Percentiles rank a stretch among this genome's conserved stretches.
Conservation (phyloP, 2,113 vertebrate genomes). For the Dendropsophus ebraccatus region DNA sequence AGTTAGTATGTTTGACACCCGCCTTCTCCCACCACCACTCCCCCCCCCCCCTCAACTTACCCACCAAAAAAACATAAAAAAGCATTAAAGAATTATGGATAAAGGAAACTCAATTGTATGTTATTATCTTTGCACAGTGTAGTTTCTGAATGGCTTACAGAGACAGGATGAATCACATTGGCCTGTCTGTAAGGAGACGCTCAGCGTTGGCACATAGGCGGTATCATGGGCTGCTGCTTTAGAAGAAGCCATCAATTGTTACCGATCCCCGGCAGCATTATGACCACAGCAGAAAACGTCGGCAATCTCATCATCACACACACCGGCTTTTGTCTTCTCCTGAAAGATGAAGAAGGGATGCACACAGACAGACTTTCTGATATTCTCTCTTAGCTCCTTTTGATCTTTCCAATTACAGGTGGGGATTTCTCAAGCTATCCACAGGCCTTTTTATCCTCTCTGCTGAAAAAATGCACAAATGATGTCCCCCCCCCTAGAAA, state of each 20-base stretch:
- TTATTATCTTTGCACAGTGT: neutral
- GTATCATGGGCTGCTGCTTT: constrained; percentile 50
- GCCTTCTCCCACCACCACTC: no score
- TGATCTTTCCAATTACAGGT: constrained; percentile 58
- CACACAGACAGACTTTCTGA: constrained; percentile 50
- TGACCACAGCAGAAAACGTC: constrained; percentile 30
- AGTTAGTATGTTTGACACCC: neutral
- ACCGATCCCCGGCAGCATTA: constrained; percentile 17
- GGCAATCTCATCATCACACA: constrained; percentile 50
- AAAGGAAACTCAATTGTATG: neutral
- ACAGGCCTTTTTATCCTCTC: constrained; percentile 37
- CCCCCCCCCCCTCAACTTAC: no score
- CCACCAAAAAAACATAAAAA: neutral
- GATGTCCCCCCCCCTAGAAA: constrained; percentile 34
- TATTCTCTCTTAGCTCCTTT: constrained; percentile 38
- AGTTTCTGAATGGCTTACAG: neutral
- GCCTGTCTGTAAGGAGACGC: constrained; percentile 12
- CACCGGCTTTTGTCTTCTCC: constrained; percentile 50
- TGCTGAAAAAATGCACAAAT: constrained; percentile 32
- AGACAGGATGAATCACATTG: neutral
- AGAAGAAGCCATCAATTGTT: constrained; percentile 56
- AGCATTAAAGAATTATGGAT: neutral
- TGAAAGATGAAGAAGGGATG: constrained; percentile 55
- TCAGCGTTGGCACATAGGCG: constrained; percentile 24
- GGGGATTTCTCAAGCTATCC: constrained; percentile 49